These are phyloP conservation scores for Phymanthus crucifer DNA, from an alignment of 92 coral and sea anemone species.

Conservation along the genomic window DNA sequence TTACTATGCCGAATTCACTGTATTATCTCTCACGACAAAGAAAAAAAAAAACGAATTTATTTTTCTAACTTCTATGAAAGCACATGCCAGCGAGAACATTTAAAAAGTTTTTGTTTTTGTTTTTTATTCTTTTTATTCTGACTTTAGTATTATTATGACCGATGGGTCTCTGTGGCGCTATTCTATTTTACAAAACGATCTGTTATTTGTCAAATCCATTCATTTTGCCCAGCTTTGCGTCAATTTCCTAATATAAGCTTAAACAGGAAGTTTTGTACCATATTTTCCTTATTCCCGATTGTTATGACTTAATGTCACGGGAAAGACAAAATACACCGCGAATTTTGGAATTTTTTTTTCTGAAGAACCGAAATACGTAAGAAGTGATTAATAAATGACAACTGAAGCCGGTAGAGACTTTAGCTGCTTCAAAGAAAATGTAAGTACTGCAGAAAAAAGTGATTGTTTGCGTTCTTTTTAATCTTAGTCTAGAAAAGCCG, in stretches of 20 bases:
- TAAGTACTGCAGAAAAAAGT: background rate
- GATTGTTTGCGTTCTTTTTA: background rate
- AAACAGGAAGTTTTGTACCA: background rate
- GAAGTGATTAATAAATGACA: background rate
- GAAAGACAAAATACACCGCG: background rate
- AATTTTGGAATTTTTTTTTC: background rate
- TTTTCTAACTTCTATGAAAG: background rate
- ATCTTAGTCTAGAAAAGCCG: background rate
- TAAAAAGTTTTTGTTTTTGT: background rate
- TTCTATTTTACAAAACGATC: background rate
- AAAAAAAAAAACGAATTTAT: background rate
- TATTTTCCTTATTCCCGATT: background rate
- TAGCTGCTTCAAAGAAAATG: background rate
- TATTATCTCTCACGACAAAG: background rate
- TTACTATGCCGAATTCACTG: background rate
- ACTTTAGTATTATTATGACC: background rate
- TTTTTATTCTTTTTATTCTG: background rate
- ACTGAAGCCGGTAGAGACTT: background rate
- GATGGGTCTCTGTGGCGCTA: background rate
- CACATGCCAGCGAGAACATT: background rate
- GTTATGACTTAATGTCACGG: background rate
- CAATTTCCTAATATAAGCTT: background rate
- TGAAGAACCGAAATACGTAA: background rate
- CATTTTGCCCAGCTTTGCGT: background rate
- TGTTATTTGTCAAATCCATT: background rate